Conservation (phyloP, 2,888 invertebrate genomes). For the Zygaena filipendulae region DNA sequence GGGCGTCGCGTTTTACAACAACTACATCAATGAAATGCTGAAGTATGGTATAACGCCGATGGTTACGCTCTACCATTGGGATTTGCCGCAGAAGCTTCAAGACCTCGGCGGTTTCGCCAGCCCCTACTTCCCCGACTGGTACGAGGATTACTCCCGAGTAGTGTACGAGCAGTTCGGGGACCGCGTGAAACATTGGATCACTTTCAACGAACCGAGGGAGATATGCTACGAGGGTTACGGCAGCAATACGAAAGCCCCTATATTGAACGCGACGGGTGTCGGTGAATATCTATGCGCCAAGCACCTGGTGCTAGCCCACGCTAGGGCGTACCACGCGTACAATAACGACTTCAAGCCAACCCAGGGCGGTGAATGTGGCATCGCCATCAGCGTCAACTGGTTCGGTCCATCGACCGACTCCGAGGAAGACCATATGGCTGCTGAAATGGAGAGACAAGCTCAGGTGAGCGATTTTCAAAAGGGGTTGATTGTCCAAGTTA, state of each 20-base stretch:
- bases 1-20: slow-evolving; percentile 73
- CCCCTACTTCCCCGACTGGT: slow-evolving; percentile 47
- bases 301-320: slow-evolving; percentile 63
- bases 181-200: no score
- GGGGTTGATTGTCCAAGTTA: no score
- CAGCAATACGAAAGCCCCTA: slow-evolving; percentile 27
- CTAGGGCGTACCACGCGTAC: no score
- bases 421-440: slow-evolving; percentile 32
- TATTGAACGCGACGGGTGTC: slow-evolving; percentile 40
- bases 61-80: no score
- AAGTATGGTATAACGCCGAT: slow-evolving; percentile 70
- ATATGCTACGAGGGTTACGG: slow-evolving; percentile 55
- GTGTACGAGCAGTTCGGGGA: slow-evolving; percentile 52
- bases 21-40: slow-evolving; percentile 70
- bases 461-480: no score
- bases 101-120: slow-evolving; percentile 64
- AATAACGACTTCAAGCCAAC: no score
- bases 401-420: slow-evolving; percentile 34
- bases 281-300: slow-evolving; percentile 61
- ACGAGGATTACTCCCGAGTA: slow-evolving; percentile 52
- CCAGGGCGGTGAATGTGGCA: slow-evolving; percentile 29
- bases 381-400: slow-evolving; percentile 26
- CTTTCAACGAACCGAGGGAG: slow-evolving; percentile 66
- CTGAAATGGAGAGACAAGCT: slow-evolving; percentile 25
- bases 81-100: slow-evolving; percentile 59